Evolutionary conservation across 2,797 vertebrate species (phyloP).

Genomic region (Rallus crepitans): DNA sequence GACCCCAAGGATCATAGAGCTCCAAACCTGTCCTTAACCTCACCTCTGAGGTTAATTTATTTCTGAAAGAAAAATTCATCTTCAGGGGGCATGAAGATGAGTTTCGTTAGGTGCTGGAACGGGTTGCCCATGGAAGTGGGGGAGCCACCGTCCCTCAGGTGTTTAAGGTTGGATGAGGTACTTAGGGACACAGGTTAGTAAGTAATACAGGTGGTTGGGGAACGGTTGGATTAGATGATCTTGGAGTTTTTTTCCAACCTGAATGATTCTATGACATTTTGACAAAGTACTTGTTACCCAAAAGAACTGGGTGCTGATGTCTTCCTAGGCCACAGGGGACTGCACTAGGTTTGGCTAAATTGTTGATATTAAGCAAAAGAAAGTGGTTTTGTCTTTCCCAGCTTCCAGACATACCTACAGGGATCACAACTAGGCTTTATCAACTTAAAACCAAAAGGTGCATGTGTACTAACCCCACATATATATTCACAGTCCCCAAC

Average conservation of each 20-base stretch:
- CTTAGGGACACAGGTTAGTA: too few relatives aligned
- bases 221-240: too few relatives aligned
- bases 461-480: fast-evolving
- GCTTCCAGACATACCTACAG: background rate
- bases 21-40: background rate
- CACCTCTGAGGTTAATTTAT: background rate
- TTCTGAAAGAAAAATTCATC: background rate
- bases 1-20: too few relatives aligned
- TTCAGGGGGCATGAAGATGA: background rate
- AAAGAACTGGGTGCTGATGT: background rate
- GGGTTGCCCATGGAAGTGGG: too few relatives aligned
- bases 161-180: too few relatives aligned
- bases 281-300: background rate
- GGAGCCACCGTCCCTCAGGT: too few relatives aligned
- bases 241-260: too few relatives aligned
- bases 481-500: background rate
- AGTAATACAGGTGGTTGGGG: too few relatives aligned
- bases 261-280: background rate
- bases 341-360: background rate
- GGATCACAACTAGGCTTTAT: background rate
- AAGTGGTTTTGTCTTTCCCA: background rate
- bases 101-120: too few relatives aligned
- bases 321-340: background rate
- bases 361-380: background rate
- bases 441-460: background rate